phyloP scores from a whole-genome alignment of 2,113 vertebrate species.

The Leptobrachium ailaonicum region DNA sequence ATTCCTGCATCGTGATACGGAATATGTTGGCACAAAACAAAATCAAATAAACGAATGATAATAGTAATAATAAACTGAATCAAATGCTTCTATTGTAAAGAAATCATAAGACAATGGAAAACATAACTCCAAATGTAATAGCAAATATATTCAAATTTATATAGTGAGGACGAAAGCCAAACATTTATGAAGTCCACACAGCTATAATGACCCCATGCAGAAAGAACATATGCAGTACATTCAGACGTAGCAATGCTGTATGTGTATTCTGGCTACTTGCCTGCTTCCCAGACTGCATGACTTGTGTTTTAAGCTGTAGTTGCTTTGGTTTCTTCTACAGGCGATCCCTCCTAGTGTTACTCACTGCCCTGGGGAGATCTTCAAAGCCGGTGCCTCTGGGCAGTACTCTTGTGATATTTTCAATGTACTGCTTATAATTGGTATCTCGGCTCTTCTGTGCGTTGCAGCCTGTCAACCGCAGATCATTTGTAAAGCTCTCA shows the following conservation, averaged over 20 bases:
- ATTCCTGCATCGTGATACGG: too few species aligned
- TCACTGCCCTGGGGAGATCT: slow-evolving; percentile 24
- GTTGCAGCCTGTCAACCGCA: background rate
- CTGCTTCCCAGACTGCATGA: slow-evolving; percentile 25
- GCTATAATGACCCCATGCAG: background rate
- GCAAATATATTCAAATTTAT: too few species aligned
- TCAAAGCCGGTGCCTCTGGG: slow-evolving; percentile 29
- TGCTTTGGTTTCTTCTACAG: slow-evolving; percentile 11
- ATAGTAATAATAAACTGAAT: too few species aligned
- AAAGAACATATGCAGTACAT: slow-evolving; percentile 24
- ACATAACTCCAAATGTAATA: too few species aligned
- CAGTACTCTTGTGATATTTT: slow-evolving; percentile 30
- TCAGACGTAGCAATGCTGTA: background rate
- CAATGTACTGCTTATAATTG: slow-evolving; percentile 25
- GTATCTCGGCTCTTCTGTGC: background rate
- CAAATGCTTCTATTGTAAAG: too few species aligned
- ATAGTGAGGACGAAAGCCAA: too few species aligned
- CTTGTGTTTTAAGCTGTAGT: slow-evolving; percentile 8
- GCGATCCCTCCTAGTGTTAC: slow-evolving; percentile 16
- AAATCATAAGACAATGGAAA: too few species aligned
- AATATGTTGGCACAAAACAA: too few species aligned
- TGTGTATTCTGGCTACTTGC: slow-evolving; percentile 23
- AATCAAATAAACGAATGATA: too few species aligned
- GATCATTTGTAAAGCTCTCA: background rate
- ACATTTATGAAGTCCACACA: too few species aligned